Conservation (phyloP, 2,113 vertebrate genomes). For the Telmatochromis sp. region DNA sequence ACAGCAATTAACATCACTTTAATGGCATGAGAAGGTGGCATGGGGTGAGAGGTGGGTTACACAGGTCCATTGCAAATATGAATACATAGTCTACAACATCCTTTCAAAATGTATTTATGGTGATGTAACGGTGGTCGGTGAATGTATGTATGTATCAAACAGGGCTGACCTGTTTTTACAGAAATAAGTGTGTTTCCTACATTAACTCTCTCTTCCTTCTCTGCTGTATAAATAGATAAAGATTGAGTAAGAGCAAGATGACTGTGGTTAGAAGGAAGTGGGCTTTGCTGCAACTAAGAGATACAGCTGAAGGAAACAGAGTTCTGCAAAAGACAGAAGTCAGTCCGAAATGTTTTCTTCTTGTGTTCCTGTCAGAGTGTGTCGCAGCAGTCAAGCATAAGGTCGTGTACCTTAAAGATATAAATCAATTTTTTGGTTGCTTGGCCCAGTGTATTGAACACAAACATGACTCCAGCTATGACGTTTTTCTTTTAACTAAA, state of each 20-base stretch:
- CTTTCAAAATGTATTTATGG: not conserved
- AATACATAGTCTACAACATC: not conserved
- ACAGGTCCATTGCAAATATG: not conserved
- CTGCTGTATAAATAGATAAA: conserved; percentile 66
- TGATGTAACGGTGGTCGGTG: conserved; percentile 13
- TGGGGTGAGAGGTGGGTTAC: not conserved
- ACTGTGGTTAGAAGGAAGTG: conserved; percentile 67
- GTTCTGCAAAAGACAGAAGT: not conserved
- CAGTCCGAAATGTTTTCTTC: not conserved
- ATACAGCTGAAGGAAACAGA: conserved; percentile 26
- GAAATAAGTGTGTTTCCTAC: conserved; percentile 51
- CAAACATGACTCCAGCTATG: not conserved
- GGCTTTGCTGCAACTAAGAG: conserved; percentile 25
- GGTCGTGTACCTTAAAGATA: not conserved
- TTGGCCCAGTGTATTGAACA: not conserved
- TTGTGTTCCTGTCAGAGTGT: not conserved
- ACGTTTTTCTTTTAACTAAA: not conserved
- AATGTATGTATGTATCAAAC: conserved; percentile 19
- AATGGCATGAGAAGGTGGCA: not conserved
- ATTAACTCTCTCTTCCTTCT: conserved; percentile 68
- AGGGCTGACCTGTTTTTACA: not conserved
- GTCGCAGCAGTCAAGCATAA: not conserved
- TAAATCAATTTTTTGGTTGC: not conserved
- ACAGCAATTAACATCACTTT: not conserved
- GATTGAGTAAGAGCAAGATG: conserved; percentile 70